Evolutionary conservation across 2,113 vertebrate species (phyloP).

Genomic region (Rallus limicola): DNA sequence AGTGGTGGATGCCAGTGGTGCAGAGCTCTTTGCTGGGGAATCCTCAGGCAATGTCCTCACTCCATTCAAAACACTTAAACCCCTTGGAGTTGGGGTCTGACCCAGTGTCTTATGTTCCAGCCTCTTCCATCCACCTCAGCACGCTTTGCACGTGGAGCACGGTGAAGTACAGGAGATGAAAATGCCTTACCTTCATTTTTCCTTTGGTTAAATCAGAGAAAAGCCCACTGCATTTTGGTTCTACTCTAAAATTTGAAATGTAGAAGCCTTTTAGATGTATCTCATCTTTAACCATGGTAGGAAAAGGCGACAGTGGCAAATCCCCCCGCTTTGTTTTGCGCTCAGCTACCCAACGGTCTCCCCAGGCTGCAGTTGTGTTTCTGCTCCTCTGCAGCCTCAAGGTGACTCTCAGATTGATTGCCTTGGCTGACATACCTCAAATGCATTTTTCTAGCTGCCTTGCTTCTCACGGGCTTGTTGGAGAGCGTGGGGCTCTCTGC

Average conservation of each 20-base stretch:
- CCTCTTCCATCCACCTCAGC: rapidly evolving
- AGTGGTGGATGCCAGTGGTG: neutral
- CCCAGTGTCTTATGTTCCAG: rapidly evolving
- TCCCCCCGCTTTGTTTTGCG: neutral
- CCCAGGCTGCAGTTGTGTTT: neutral
- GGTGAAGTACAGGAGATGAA: too few relatives aligned
- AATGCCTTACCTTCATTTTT: neutral
- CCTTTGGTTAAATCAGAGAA: too few relatives aligned
- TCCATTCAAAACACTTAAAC: rapidly evolving
- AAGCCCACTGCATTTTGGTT: neutral
- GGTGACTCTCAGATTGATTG: slow-evolving; percentile 33
- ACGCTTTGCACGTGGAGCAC: rapidly evolving
- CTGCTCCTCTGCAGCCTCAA: slow-evolving; percentile 28
- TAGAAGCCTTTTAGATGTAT: neutral
- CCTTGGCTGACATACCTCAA: neutral
- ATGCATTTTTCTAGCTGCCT: neutral
- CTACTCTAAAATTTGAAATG: rapidly evolving
- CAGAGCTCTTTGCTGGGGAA: neutral
- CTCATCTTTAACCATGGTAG: neutral
- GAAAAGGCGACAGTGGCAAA: neutral
- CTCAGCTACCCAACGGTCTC: neutral
- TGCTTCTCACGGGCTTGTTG: neutral
- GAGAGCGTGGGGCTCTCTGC: neutral
- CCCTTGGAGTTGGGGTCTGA: rapidly evolving
- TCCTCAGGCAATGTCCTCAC: neutral